phyloP scores from a whole-genome alignment of 2,797 vertebrate species.

The Myripristis murdjan region DNA sequence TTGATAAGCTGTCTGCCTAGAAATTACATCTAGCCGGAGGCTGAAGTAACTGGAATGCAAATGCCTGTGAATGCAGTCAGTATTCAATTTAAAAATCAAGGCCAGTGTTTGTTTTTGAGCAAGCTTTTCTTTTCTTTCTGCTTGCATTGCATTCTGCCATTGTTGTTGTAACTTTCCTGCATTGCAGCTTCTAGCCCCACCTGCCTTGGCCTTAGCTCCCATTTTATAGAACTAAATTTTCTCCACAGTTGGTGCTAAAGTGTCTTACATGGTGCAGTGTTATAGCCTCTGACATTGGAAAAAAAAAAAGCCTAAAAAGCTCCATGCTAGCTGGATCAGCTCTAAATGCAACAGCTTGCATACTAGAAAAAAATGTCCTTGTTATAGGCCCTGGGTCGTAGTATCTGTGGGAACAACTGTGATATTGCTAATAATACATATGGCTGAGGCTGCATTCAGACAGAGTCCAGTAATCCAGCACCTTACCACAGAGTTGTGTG shows the following conservation, averaged over 20 bases:
- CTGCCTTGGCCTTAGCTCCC: neutral
- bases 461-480: too few relatives aligned
- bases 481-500: too few relatives aligned
- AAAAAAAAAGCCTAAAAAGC: neutral
- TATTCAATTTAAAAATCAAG: too few relatives aligned
- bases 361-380: neutral
- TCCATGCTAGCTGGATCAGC: too few relatives aligned
- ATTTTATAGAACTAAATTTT: neutral
- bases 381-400: neutral
- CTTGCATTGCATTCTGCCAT: neutral
- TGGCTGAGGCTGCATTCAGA: too few relatives aligned
- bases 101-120: neutral
- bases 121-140: neutral
- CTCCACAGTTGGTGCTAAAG: neutral
- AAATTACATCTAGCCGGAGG: constrained; percentile 5
- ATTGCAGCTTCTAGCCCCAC: too few relatives aligned
- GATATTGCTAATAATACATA: neutral
- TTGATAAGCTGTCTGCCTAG: neutral
- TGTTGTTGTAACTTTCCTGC: neutral
- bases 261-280: neutral
- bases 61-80: neutral
- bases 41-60: neutral
- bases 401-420: neutral
- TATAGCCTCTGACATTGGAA: neutral
- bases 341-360: neutral